Evolutionary conservation across 1,140 invertebrate genomes (phyloP).

Genomic region (Steinernema feltiae): DNA sequence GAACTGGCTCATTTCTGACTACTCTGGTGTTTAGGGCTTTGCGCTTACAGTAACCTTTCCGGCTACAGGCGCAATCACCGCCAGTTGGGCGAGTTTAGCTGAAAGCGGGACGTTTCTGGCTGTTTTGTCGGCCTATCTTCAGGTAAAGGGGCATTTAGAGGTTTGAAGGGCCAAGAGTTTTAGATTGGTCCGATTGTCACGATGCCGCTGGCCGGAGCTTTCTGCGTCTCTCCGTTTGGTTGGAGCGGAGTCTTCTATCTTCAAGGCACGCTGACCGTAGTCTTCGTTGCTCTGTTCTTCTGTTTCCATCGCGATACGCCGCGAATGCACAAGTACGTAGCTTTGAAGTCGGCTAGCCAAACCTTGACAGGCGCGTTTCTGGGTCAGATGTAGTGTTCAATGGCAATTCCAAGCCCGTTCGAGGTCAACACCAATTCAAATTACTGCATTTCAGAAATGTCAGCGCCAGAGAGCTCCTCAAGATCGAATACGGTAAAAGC

Average conservation of each 20-base stretch:
- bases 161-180: no score
- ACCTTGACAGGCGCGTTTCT: no score
- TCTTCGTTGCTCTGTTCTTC: constrained; percentile 39
- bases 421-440: constrained; percentile 2
- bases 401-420: no score
- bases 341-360: neutral
- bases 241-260: constrained; percentile 41
- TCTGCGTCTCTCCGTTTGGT: constrained; percentile 34
- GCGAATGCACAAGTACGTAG: constrained; percentile 23
- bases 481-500: constrained; percentile 18
- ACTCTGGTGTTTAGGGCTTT: constrained; percentile 30
- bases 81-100: constrained; percentile 44
- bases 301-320: constrained; percentile 41
- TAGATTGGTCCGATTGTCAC: constrained; percentile 35
- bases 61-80: constrained; percentile 45
- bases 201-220: constrained; percentile 43
- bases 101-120: constrained; percentile 47
- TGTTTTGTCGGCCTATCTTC: constrained; percentile 46
- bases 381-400: no score
- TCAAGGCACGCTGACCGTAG: constrained; percentile 37
- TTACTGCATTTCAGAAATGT: constrained; percentile 14
- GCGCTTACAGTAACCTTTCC: constrained; percentile 48
- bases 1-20: neutral
- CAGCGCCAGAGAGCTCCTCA: constrained; percentile 15
- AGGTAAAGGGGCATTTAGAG: no score